Percentiles rank a stretch among this genome's conserved stretches.
These are phyloP conservation scores for Lophius americanus DNA, from an alignment of 2,797 vertebrate genomes.

Conservation along the genomic window DNA sequence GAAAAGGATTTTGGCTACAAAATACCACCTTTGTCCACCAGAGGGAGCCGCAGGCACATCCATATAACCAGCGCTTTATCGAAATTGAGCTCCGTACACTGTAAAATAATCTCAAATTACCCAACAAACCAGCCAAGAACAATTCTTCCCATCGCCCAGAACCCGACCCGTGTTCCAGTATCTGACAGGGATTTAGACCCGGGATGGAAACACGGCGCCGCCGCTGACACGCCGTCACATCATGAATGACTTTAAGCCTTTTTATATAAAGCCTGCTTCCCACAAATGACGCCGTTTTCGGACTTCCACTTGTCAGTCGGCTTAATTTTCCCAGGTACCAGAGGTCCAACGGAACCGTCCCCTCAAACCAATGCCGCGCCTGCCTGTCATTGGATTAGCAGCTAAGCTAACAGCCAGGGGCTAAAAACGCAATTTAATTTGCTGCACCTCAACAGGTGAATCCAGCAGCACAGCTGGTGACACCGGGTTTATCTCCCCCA, in stretches of 20 bases:
- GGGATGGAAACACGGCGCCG: not conserved
- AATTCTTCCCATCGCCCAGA: no score
- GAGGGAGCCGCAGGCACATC: no score
- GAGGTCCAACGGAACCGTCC: not conserved
- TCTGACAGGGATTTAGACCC: not conserved
- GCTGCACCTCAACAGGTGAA: constrained; percentile 26
- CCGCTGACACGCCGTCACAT: constrained; percentile 6
- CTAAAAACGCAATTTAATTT: constrained; percentile 18
- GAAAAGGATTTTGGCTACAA: no score
- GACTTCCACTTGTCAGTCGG: constrained; percentile 23
- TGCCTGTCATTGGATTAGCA: constrained; percentile 25
- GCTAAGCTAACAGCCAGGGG: constrained; percentile 6
- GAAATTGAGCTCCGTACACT: no score
- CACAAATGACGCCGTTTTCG: not conserved
- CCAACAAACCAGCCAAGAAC: no score
- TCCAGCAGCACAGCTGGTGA: constrained; percentile 2
- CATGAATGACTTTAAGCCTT: constrained; percentile 11
- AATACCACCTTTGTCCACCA: no score
- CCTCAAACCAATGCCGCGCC: not conserved
- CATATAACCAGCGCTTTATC: no score
- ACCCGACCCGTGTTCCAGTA: no score
- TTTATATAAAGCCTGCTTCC: constrained; percentile 17
- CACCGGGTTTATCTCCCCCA: constrained; percentile 32
- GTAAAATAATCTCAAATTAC: no score
- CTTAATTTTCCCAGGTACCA: constrained; percentile 12